These are phyloP conservation scores for Antennarius maculatus DNA, from an alignment of 2,797 vertebrate genomes.

Conservation along the genomic window DNA sequence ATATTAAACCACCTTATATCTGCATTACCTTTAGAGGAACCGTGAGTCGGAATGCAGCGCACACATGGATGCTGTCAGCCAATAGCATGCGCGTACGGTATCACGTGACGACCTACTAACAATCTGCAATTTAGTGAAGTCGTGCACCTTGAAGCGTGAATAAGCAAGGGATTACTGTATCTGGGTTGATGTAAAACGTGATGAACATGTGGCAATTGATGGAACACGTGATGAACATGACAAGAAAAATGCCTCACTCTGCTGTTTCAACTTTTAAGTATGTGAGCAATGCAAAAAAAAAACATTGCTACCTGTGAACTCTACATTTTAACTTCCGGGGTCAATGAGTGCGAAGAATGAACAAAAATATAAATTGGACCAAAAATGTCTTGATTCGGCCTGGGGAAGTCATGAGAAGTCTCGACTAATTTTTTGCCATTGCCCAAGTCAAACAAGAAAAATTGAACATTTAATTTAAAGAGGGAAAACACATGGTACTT, in stretches of 20 bases:
- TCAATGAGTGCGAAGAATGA: constrained; percentile 26
- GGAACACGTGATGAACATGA: not conserved
- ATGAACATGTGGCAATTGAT: too few species aligned
- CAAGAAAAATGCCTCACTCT: constrained; percentile 16
- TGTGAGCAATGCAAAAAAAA: constrained; percentile 35
- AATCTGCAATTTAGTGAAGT: too few species aligned
- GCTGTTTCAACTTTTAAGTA: constrained; percentile 19
- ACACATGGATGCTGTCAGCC: too few species aligned
- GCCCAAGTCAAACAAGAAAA: constrained; percentile 66
- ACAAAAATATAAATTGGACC: constrained; percentile 16
- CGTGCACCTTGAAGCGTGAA: too few species aligned
- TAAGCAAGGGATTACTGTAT: too few species aligned
- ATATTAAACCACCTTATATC: too few species aligned
- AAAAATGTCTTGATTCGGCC: constrained; percentile 16
- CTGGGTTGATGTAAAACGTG: too few species aligned
- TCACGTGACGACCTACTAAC: too few species aligned
- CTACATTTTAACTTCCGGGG: constrained; percentile 46
- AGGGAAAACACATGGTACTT: constrained; percentile 64
- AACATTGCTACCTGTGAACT: constrained; percentile 54
- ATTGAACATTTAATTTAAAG: constrained; percentile 65
- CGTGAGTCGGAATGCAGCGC: too few species aligned
- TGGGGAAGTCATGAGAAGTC: constrained; percentile 17
- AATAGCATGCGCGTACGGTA: too few species aligned
- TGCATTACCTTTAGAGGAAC: too few species aligned
- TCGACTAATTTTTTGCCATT: constrained; percentile 22